Conservation (phyloP, 2,113 vertebrate genomes). For the Capreolus pygargus region DNA sequence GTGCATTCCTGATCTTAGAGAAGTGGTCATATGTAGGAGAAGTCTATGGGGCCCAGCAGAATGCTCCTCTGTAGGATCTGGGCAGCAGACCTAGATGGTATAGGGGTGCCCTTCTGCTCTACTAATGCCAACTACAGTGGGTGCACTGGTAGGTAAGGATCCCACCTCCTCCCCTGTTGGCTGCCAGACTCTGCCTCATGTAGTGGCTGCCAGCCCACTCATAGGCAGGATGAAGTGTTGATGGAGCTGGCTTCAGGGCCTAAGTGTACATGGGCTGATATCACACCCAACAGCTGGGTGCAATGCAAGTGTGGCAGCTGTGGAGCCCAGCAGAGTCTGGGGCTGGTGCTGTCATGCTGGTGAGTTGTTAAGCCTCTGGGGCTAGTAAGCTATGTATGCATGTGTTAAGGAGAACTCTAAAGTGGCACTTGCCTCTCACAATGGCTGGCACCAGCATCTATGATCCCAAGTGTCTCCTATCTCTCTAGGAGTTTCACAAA, state of each 20-base stretch:
- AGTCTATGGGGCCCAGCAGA: neutral
- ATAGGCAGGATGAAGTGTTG: neutral
- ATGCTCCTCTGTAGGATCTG: neutral
- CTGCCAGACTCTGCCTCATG: neutral
- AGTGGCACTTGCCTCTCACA: neutral
- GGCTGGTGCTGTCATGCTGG: neutral
- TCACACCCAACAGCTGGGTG: neutral
- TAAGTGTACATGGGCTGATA: rapidly evolving
- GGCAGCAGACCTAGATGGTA: neutral
- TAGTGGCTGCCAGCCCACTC: neutral
- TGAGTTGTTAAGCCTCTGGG: neutral
- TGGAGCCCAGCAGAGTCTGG: neutral
- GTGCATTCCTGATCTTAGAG: neutral
- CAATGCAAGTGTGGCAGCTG: too few relatives aligned
- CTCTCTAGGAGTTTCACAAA: neutral
- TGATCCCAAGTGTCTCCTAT: neutral
- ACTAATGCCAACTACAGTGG: neutral
- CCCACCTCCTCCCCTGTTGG: neutral
- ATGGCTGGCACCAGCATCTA: neutral
- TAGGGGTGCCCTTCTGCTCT: neutral
- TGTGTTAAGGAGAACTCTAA: neutral
- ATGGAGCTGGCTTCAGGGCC: neutral
- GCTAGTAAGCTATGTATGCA: neutral
- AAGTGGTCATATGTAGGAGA: too few relatives aligned
- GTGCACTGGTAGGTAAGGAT: neutral